phyloP scores from a whole-genome alignment of 1,140 invertebrate genomes.

The Oncopodura yosiiana region DNA sequence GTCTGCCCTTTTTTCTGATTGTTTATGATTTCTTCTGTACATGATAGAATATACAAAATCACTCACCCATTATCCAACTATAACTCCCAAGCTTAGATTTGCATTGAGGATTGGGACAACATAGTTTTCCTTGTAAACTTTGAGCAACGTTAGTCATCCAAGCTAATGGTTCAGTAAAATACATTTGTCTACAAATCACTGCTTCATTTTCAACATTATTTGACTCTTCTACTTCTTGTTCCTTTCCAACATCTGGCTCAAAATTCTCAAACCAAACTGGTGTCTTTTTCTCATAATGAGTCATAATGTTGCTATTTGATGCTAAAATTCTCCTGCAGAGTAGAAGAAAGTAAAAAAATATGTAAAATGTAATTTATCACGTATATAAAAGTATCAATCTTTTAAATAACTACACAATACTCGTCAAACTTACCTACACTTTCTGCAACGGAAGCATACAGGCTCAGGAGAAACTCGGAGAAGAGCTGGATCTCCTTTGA shows the following conservation, averaged over 20 bases:
- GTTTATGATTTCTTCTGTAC: neutral
- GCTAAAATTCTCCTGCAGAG: slow-evolving; percentile 55
- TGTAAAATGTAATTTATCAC: neutral
- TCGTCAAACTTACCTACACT: slow-evolving; percentile 48
- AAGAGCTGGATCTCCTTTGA: slow-evolving; percentile 69
- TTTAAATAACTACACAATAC: neutral
- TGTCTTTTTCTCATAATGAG: slow-evolving; percentile 44
- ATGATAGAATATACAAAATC: slow-evolving; percentile 5
- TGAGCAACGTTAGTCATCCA: slow-evolving; percentile 68
- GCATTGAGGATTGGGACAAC: slow-evolving; percentile 63
- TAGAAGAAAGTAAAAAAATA: neutral
- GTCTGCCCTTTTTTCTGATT: too few species aligned
- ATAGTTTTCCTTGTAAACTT: slow-evolving; percentile 62
- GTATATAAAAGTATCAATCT: neutral
- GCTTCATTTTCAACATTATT: too few species aligned
- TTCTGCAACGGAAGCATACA: slow-evolving; percentile 66
- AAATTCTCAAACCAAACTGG: slow-evolving; percentile 30
- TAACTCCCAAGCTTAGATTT: slow-evolving; percentile 67
- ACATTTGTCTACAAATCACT: slow-evolving; percentile 54
- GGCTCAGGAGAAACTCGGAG: slow-evolving; percentile 64
- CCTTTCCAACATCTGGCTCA: slow-evolving; percentile 1
- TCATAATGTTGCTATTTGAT: slow-evolving; percentile 63
- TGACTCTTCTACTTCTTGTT: neutral
- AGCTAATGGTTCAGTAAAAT: slow-evolving; percentile 67
- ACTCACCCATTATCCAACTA: slow-evolving; percentile 66